These are phyloP conservation scores for Arctocebus calabarensis DNA, from an alignment of 2,797 vertebrate species.

Conservation along the genomic window DNA sequence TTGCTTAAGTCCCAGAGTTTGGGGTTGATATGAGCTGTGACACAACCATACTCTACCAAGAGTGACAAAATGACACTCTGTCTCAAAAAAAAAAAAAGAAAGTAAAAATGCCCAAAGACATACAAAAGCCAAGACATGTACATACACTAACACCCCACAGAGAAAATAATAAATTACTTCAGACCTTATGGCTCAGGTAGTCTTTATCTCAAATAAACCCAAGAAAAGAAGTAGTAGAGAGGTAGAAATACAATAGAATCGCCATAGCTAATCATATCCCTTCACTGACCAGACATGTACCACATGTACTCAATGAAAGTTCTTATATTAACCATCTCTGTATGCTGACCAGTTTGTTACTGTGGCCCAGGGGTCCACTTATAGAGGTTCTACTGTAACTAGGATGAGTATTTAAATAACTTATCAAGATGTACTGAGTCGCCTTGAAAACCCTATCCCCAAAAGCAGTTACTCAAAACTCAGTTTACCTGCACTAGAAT, in stretches of 20 bases:
- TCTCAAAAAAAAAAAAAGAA: too few relatives aligned
- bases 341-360: too few relatives aligned
- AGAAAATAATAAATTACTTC: constrained; percentile 38
- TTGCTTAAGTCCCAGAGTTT: too few relatives aligned
- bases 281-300: too few relatives aligned
- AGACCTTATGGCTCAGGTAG: not conserved
- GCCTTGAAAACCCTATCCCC: not conserved
- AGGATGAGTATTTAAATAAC: not conserved
- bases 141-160: not conserved
- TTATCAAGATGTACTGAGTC: not conserved
- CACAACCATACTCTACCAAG: too few relatives aligned
- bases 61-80: too few relatives aligned
- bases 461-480: constrained; percentile 22
- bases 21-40: too few relatives aligned
- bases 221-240: not conserved
- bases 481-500: not conserved
- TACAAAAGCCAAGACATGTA: not conserved
- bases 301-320: too few relatives aligned
- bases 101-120: not conserved
- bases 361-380: too few relatives aligned
- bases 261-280: too few relatives aligned
- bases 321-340: too few relatives aligned
- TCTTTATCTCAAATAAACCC: not conserved
- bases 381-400: not conserved
- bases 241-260: not conserved